Percentiles rank a stretch among this genome's conserved stretches.
Evolutionary conservation across 2,113 vertebrate genomes (phyloP).

Genomic region (Bos indicus): DNA sequence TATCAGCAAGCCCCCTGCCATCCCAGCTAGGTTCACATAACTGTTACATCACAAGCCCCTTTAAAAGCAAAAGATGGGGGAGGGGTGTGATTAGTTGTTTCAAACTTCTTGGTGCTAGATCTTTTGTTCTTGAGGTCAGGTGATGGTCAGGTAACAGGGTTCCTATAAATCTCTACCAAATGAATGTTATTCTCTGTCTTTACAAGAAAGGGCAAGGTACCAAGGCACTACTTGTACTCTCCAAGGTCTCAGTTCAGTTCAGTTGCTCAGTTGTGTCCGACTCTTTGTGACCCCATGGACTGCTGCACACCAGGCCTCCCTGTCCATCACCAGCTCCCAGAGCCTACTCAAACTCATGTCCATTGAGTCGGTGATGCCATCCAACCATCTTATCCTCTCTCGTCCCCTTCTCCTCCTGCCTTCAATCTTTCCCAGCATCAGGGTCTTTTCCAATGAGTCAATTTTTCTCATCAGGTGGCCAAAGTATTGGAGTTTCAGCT

Average conservation of each 20-base stretch:
- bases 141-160: neutral
- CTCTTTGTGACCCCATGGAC: neutral
- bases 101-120: neutral
- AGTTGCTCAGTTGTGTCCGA: neutral
- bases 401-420: neutral
- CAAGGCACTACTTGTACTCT: neutral
- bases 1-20: neutral
- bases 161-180: neutral
- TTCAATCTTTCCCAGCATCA: neutral
- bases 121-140: neutral
- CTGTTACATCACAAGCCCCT: neutral
- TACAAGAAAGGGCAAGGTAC: neutral
- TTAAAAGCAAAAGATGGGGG: neutral
- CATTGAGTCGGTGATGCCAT: neutral
- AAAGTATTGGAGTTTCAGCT: neutral
- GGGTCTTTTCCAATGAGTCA: neutral
- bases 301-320: neutral
- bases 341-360: neutral
- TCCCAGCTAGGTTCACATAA: neutral
- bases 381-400: neutral
- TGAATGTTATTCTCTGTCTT: neutral
- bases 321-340: neutral
- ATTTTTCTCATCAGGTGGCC: neutral
- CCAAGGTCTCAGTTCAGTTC: neutral
- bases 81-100: neutral